A percentile compares a stretch with the other conserved stretches of the same genome.
Evolutionary conservation across 2,113 vertebrate species (phyloP).

Genomic region (Girardinichthys multiradiatus): DNA sequence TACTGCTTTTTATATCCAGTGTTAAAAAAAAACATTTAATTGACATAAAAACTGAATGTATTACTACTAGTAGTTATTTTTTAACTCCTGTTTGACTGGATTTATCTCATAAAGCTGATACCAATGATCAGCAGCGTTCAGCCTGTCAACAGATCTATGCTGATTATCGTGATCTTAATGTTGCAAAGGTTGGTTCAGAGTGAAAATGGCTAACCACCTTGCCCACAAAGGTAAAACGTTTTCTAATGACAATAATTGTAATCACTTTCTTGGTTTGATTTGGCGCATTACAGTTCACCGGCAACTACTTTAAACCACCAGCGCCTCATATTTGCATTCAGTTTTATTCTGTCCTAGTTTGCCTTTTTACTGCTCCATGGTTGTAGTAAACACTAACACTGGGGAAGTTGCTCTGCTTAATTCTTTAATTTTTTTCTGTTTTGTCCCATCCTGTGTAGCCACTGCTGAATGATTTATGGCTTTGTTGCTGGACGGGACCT

Average conservation of each 20-base stretch:
- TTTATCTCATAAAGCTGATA: neutral
- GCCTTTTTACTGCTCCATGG: neutral
- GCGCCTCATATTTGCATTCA: neutral
- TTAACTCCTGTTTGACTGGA: neutral
- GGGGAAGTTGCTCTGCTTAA: no score
- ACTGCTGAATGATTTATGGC: conserved; percentile 82
- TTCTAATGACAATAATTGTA: neutral
- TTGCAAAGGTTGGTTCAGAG: neutral
- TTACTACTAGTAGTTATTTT: neutral
- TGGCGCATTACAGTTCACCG: neutral
- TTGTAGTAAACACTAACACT: neutral
- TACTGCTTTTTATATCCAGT: neutral
- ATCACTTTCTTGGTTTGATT: neutral
- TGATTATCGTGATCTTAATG: neutral
- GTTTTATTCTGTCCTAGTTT: conserved; percentile 2
- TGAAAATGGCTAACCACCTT: neutral
- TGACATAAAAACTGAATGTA: neutral
- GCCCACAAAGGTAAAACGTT: neutral
- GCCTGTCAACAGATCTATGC: neutral
- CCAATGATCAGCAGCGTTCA: neutral
- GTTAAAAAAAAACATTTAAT: neutral
- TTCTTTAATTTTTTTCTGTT: neutral
- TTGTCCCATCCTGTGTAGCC: conserved; percentile 41
- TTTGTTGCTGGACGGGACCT: conserved; percentile 85
- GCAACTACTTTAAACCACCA: neutral